These are phyloP conservation scores for Rattus rattus DNA, from an alignment of 2,113 vertebrate species.

Conservation along the genomic window DNA sequence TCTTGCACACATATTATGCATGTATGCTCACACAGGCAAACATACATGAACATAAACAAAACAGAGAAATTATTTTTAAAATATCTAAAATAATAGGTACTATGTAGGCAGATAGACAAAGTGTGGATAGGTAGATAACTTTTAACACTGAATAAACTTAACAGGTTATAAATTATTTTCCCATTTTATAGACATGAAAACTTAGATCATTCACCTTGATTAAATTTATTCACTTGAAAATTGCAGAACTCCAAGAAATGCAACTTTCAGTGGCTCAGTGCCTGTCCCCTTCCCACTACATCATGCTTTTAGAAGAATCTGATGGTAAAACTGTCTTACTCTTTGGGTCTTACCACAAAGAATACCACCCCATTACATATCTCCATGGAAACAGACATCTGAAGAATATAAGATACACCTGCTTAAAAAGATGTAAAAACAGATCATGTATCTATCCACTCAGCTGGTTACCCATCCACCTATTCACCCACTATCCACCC, in stretches of 20 bases:
- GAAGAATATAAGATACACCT: background rate
- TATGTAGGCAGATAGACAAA: background rate
- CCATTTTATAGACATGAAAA: background rate
- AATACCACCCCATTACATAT: accelerated
- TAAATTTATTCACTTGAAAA: background rate
- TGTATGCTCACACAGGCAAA: background rate
- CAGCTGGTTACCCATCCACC: background rate
- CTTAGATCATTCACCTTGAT: background rate
- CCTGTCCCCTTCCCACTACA: background rate
- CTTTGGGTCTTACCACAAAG: background rate
- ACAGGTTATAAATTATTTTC: background rate
- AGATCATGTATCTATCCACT: background rate
- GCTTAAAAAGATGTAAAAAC: background rate
- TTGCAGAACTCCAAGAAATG: background rate
- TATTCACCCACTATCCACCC: background rate
- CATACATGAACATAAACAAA: background rate
- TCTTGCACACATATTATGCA: background rate
- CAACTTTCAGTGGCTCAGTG: background rate
- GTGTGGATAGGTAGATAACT: background rate
- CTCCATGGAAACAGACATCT: background rate
- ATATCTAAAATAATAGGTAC: background rate
- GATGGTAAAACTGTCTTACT: background rate
- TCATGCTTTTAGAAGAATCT: background rate
- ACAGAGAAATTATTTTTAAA: background rate
- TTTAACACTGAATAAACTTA: background rate